Percentiles rank a stretch among this genome's conserved stretches.
phyloP scores from a whole-genome alignment of 2,113 vertebrate genomes.

The Chaetodon trifascialis region DNA sequence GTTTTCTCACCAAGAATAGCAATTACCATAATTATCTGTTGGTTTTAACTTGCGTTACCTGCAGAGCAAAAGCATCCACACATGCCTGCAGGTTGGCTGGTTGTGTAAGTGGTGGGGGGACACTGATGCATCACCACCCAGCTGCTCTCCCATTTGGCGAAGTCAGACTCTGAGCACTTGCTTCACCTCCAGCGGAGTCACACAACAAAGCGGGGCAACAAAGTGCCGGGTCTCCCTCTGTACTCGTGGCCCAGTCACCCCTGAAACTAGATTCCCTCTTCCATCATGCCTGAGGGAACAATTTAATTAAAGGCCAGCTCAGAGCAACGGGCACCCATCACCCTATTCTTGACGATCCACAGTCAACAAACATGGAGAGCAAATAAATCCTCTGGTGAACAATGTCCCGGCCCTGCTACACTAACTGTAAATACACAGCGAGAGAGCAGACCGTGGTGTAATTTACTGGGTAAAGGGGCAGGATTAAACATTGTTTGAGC shows the following conservation, averaged over 20 bases:
- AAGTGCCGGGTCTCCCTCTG: slow-evolving; percentile 44
- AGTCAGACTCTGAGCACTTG: slow-evolving; percentile 1
- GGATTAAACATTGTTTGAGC: slow-evolving; percentile 45
- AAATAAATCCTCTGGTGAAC: slow-evolving; percentile 56
- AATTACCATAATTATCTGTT: too few species aligned
- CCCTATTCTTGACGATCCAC: slow-evolving; percentile 47
- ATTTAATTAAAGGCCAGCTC: slow-evolving; percentile 80
- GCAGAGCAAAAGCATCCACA: neutral
- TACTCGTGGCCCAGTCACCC: slow-evolving; percentile 65
- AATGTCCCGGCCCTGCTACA: slow-evolving; percentile 36
- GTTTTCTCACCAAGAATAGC: too few species aligned
- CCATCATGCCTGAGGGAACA: slow-evolving; percentile 81
- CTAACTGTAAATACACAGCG: slow-evolving; percentile 52
- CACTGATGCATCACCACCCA: slow-evolving; percentile 23
- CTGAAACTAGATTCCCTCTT: slow-evolving; percentile 80
- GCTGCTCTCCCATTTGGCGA: slow-evolving; percentile 12
- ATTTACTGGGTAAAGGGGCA: slow-evolving; percentile 48
- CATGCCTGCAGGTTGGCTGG: neutral
- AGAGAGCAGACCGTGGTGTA: slow-evolving; percentile 52
- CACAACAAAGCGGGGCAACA: slow-evolving; percentile 51
- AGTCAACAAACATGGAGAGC: slow-evolving; percentile 61
- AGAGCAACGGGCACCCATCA: slow-evolving; percentile 65
- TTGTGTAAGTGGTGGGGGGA: neutral
- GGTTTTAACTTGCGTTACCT: too few species aligned
- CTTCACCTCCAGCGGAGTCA: slow-evolving; percentile 46